phyloP scores from a whole-genome alignment of 2,797 vertebrate genomes.

The Mormyrus hasselquistii region DNA sequence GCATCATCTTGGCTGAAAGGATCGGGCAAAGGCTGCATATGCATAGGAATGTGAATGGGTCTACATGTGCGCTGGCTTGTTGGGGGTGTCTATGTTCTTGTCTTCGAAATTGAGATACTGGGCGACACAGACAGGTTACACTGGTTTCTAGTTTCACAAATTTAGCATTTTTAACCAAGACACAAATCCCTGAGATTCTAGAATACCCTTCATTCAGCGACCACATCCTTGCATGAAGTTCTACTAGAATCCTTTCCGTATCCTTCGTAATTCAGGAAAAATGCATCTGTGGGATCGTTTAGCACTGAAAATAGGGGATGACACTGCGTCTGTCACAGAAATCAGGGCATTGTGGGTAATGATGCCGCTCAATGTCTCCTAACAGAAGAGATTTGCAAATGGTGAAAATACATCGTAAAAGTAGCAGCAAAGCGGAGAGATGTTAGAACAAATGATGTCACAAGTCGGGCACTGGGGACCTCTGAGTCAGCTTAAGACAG shows the following conservation, averaged over 20 bases:
- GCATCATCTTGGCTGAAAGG: neutral
- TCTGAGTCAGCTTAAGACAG: neutral
- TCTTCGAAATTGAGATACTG: neutral
- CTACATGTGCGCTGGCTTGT: neutral
- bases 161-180: neutral
- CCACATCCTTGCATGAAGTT: neutral
- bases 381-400: neutral
- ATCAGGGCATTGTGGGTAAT: neutral
- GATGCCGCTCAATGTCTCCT: neutral
- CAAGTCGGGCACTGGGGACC: neutral
- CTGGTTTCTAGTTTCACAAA: neutral
- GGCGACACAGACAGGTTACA: slow-evolving; percentile 10
- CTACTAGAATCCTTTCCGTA: neutral
- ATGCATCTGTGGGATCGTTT: neutral
- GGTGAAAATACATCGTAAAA: neutral
- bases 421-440: neutral
- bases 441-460: neutral
- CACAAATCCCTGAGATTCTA: neutral
- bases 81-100: neutral
- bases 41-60: neutral
- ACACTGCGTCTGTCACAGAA: neutral
- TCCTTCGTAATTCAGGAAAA: neutral
- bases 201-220: neutral
- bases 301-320: neutral
- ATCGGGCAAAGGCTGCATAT: neutral